Base-by-base conservation (phyloP, 2,888 invertebrate species). In the Serripes groenlandicus region DNA sequence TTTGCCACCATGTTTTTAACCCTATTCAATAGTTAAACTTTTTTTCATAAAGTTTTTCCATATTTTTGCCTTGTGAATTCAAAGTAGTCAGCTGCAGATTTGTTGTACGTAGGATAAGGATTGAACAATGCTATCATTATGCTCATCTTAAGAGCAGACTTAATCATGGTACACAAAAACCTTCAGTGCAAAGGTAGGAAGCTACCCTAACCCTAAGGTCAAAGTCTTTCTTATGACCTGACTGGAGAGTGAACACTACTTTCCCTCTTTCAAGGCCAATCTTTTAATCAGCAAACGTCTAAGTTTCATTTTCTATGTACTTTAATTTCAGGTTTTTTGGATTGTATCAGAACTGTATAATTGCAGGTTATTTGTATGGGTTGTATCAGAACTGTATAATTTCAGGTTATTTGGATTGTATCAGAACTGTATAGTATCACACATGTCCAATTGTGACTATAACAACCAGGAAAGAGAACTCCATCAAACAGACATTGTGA, bases 401-500 rank as follows among this genome's bases (percentile, higher is more conserved):
- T 87, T 35, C 82, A 88, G 88, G 49, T 26, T 70, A 21, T 88
- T 85, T 64, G 77, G 62, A 56, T 77, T 77, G 21, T 64, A 84
- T 18, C 77, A 88, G 64, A 60, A 54, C 1, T 88, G 88, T 54
- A 84, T 80, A 5, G 70, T 70, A 69, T 49, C 68, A 37, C 76
- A 60, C 69, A 79, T 66, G 64, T 32, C 64, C 3, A 56, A 58
- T 11, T 88, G 88, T 71, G 32, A n/a, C 11, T 83, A 84, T 23
- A 32, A 52, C 9, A 35, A 62, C 26, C 32, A 75, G 18, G 88
- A 86, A 60, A 73, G 60, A 69, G 72, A 77, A 4, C 76, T 88
- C 21, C 85, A 88, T 49, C 58, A 81, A 23, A 60, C n/a, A 26
- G 88, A 88, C 49, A 81, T 88, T 30, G 83, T 86, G 0, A 26